A percentile compares a stretch with the other conserved stretches of the same genome.
These are phyloP conservation scores for Lycia hirtaria DNA, from an alignment of 2,888 invertebrate genomes.

Conservation along the genomic window DNA sequence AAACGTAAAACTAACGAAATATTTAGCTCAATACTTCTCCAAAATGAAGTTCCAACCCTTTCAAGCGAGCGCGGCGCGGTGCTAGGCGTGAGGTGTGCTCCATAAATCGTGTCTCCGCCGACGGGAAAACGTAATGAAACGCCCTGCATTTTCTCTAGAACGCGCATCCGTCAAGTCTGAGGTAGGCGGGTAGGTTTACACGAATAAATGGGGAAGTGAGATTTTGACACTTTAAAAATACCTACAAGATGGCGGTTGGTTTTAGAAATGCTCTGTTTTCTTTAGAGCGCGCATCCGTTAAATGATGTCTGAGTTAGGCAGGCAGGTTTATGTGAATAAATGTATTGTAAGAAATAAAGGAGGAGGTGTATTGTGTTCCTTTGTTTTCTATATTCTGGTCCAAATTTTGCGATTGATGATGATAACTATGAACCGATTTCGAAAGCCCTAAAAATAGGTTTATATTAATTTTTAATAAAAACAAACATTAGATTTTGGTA, in stretches of 20 bases:
- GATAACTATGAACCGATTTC: too few relatives aligned
- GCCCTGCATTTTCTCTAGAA: constrained; percentile 77
- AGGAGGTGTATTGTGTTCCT: too few relatives aligned
- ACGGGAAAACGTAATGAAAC: constrained; percentile 82
- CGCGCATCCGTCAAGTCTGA: constrained; percentile 69
- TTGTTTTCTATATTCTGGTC: too few relatives aligned
- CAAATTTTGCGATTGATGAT: too few relatives aligned
- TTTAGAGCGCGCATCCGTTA: too few relatives aligned
- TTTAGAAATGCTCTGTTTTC: not conserved
- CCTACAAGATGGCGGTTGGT: not conserved
- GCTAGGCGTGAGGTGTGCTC: constrained; percentile 46
- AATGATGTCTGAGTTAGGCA: too few relatives aligned
- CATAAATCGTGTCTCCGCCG: constrained; percentile 69
- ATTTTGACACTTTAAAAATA: constrained; percentile 18
- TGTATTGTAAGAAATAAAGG: too few relatives aligned
- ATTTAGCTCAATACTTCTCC: not conserved
- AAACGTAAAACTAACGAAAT: not conserved
- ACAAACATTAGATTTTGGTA: too few relatives aligned
- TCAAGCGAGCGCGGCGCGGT: too few relatives aligned
- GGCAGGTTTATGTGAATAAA: too few relatives aligned
- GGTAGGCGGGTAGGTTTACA: constrained; percentile 14
- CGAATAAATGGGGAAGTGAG: constrained; percentile 46
- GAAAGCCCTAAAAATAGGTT: too few relatives aligned
- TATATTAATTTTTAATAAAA: too few relatives aligned
- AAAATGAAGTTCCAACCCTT: constrained; percentile 13